Base-by-base conservation (phyloP, 2,888 invertebrate genomes). In the Ormia ochracea region DNA sequence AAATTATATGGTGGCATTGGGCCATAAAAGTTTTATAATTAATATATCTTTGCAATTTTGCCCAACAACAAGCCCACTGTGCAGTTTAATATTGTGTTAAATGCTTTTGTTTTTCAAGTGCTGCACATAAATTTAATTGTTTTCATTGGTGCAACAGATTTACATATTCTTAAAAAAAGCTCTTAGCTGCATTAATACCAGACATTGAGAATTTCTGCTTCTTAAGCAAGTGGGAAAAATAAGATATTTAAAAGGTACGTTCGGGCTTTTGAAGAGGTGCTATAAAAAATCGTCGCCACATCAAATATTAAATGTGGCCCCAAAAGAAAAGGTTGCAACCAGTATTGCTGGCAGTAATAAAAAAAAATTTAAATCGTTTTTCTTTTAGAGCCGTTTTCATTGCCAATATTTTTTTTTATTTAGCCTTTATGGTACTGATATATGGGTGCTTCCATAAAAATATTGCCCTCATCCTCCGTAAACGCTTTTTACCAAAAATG, bases 11-110 rank as follows among this genome's bases (percentile, higher is more conserved):
- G 10, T 1, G 21, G 23, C n/a, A 45, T 21, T 12, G 48, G 1
- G n/a, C 26, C n/a, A 50, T 19, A 10, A 4, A 7, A 6, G 6
- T 38, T 36, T 36, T 17, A 17, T 4, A 5, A 17, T 19, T 19
- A 19, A 19, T 33, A 4, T 19, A 33, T 19, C 19, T 33, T 54
- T 5, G 1, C 2, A 21, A n/a, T n/a, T 33, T 12, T 19, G 3
- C 5, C 17, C 14, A 10, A 1, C 12, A n/a, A n/a, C 28, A 17
- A 38, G 26, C 3, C 33, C 56, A 68, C 31, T 33, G 45, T 68
- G 56, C 56, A 69, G 41, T 56, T 56, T 14, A 69, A 45, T 26
- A 69, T 56, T 26, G n/a, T 28, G 38, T 33, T 66, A 52, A 52
- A 41, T 52, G 45, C 26, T 50, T 50, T 9, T 23, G 28, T 23